phyloP scores from a whole-genome alignment of 2,113 vertebrate genomes.

The Cynopterus brachyotis region DNA sequence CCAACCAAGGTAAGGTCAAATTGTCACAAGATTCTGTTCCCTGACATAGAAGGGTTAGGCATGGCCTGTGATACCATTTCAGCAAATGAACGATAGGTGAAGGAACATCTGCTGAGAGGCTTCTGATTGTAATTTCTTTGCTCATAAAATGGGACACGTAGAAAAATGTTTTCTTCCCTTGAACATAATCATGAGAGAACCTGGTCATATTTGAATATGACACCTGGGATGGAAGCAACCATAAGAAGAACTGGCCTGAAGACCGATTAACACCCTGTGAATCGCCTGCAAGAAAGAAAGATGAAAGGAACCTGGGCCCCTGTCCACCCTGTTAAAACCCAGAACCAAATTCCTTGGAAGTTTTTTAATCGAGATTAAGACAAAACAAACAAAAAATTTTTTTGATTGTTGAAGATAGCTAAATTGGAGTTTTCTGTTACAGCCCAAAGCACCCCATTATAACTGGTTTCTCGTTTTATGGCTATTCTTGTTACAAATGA shows the following conservation, averaged over 20 bases:
- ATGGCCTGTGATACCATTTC: neutral
- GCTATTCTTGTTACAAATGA: no score
- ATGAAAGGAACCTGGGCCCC: no score
- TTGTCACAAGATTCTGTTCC: neutral
- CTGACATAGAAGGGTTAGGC: neutral
- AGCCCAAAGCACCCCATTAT: neutral
- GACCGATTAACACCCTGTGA: no score
- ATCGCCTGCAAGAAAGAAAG: neutral
- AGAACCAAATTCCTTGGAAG: neutral
- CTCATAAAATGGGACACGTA: neutral
- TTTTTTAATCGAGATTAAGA: neutral
- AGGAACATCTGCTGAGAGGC: neutral
- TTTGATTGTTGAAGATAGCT: neutral
- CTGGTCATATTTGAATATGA: neutral
- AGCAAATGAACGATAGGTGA: no score
- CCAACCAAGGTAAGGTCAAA: neutral
- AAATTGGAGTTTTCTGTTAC: neutral
- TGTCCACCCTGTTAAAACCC: neutral
- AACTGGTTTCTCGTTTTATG: accelerated
- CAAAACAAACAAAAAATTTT: neutral
- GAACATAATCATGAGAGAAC: neutral
- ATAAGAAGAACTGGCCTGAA: neutral
- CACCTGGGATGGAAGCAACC: accelerated
- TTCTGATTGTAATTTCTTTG: neutral
- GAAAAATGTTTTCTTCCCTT: neutral